Conservation (phyloP, 2,113 vertebrate genomes). For the Bothrops jararaca region DNA sequence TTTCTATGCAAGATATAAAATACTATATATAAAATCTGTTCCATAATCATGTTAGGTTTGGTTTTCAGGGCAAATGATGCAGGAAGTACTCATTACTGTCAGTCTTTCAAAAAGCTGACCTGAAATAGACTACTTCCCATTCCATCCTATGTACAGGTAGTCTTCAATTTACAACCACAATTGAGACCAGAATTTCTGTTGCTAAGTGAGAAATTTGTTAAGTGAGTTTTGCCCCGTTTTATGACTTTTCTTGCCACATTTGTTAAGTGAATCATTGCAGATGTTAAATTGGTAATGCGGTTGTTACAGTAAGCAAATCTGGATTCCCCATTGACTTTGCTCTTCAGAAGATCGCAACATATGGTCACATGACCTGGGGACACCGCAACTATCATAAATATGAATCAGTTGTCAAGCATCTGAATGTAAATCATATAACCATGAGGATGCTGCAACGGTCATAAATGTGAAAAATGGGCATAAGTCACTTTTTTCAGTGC, state of each 20-base stretch:
- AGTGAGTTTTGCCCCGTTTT: not conserved
- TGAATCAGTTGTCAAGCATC: not conserved
- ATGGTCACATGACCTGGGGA: not conserved
- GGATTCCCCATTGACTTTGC: not conserved
- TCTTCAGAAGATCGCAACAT: not conserved
- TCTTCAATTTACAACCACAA: not conserved
- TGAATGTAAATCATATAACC: not conserved
- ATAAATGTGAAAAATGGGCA: not conserved
- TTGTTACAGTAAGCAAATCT: not conserved
- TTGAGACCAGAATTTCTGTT: not conserved
- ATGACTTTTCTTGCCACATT: not conserved
- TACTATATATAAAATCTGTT: not conserved
- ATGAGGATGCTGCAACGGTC: not conserved
- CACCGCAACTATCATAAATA: not conserved
- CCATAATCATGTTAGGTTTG: not conserved
- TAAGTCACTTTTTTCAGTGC: not conserved
- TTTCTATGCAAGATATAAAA: not conserved
- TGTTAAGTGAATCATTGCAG: not conserved
- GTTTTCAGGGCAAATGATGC: not conserved
- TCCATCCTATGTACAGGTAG: not conserved
- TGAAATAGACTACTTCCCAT: not conserved
- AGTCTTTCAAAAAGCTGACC: not conserved
- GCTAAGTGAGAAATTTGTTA: not conserved
- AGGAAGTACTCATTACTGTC: not conserved
- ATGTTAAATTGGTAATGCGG: not conserved